Conservation (phyloP, 2,113 vertebrate species). For the Eptatretus burgeri region DNA sequence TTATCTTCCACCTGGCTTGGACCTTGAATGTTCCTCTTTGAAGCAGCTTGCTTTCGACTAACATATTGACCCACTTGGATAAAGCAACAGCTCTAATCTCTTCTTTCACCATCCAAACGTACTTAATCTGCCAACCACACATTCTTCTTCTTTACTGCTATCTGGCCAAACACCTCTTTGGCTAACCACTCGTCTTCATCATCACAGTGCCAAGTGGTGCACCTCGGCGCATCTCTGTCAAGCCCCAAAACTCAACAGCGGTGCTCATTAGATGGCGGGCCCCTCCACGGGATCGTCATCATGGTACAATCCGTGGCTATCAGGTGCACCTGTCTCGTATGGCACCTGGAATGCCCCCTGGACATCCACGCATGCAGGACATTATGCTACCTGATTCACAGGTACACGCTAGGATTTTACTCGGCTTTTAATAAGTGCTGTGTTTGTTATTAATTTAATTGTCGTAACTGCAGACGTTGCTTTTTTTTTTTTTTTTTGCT, state of each 20-base stretch:
- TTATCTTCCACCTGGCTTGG: constrained; percentile 11
- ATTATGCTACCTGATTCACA: constrained; percentile 88
- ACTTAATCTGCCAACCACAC: constrained; percentile 36
- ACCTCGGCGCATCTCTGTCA: constrained; percentile 99
- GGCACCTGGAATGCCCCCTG: constrained; percentile 70
- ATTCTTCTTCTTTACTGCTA: constrained; percentile 13
- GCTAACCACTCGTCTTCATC: constrained; percentile 93
- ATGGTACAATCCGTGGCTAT: constrained; percentile 92
- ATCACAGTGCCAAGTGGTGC: constrained; percentile 91
- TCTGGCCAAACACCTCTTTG: constrained; percentile 21
- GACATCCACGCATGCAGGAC: constrained; percentile 82
- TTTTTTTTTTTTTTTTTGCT: too few species aligned
- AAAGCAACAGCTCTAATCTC: background rate
- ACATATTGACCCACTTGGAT: constrained; percentile 6
- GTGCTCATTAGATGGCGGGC: constrained; percentile 97
- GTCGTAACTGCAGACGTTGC: too few species aligned
- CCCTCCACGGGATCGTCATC: constrained; percentile 81
- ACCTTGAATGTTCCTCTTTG: constrained; percentile 19
- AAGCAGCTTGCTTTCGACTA: constrained; percentile 16
- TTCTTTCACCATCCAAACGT: constrained; percentile 12
- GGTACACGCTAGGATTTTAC: constrained; percentile 18
- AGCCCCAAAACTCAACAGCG: constrained; percentile 96
- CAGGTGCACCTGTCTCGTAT: constrained; percentile 95
- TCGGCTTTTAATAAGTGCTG: too few species aligned
- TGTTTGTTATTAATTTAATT: too few species aligned